Conservation (phyloP, 2,797 vertebrate species). For the Oreonectes daqikongensis region DNA sequence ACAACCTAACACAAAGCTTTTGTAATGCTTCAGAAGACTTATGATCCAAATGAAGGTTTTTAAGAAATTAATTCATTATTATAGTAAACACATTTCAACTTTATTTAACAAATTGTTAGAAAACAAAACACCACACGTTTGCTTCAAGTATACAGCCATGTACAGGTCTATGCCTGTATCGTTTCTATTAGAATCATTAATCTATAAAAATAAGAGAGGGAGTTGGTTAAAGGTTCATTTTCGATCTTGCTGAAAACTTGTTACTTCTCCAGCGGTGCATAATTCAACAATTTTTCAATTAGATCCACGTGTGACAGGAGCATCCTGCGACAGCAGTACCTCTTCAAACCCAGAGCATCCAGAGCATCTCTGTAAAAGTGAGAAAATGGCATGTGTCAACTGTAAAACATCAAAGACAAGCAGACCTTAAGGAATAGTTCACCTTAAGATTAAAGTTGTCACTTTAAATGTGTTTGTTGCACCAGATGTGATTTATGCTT, state of each 20-base stretch:
- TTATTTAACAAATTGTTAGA: conserved; percentile 26
- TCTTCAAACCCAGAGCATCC: conserved; percentile 91
- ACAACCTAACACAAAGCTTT: too few relatives aligned
- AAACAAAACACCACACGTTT: conserved; percentile 2
- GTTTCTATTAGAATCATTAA: conserved; percentile 1
- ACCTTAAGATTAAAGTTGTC: too few relatives aligned
- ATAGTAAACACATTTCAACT: not conserved
- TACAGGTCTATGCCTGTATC: not conserved
- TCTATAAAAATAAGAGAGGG: conserved; percentile 8
- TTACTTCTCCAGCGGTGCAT: conserved; percentile 94
- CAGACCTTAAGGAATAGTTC: too few relatives aligned
- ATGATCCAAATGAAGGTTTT: too few relatives aligned
- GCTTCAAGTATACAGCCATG: not conserved
- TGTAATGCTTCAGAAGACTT: too few relatives aligned
- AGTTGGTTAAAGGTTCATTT: not conserved
- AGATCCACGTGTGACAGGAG: conserved; percentile 96
- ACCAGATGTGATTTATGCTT: too few relatives aligned
- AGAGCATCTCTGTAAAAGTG: conserved; percentile 85
- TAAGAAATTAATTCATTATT: not conserved
- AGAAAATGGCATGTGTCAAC: not conserved
- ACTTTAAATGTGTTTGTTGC: too few relatives aligned
- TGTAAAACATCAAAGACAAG: too few relatives aligned
- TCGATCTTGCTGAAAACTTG: not conserved
- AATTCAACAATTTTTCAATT: conserved; percentile 97
- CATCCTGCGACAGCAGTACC: conserved; percentile 97